Base-by-base conservation (phyloP, 2,113 vertebrate genomes). In the Cyanistes caeruleus region DNA sequence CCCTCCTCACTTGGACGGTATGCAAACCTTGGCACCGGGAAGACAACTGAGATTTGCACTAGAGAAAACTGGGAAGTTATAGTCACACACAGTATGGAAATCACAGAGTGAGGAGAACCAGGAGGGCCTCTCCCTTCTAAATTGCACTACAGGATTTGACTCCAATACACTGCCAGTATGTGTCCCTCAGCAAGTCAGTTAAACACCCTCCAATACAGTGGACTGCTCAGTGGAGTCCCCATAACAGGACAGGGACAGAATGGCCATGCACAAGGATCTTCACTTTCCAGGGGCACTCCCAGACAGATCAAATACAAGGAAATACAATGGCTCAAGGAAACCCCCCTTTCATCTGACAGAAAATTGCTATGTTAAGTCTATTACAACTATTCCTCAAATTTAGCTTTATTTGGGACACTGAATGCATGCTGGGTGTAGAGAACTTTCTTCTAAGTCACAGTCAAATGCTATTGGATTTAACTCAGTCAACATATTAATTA, bases 161-260 rank as follows among this genome's bases (percentile, higher is more conserved):
- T 41, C 52, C 7, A 20, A 27, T 15, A 31, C 10, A 23, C 13
- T 17, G 22, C 20, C 46, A 46, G 37, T 28, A 20, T 0, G 0
- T n/a, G n/a, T 22, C 17, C 30, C n/a, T 60, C 69, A 31, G 48
- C 16, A 22, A 60, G 16, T 53, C 24, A 89, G 21, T 28, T 5
- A 16, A 53, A 53, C 19, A 11, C 7, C 9, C 52, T 64, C 20
- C 13, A 27, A 14, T 8, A 11, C 8, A 59, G 37, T 6, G 13
- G 10, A 44, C 51, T 46, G 39, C 35, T 53, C 60, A 60, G 10
- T 17, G 15, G 19, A 46, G 20, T 41, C 13, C 7, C 24, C 3
- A 2, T 9, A 68, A 59, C 11, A 59, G 28, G 30, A 68, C 39
- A 46, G 0, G 0, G 13, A 53, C 39, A 39, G 60, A 60, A 23